Evolutionary conservation across 2,888 invertebrate genomes (phyloP), one percentile per base, ranked within the genome.

Genomic region (Horisme vitalbata): DNA sequence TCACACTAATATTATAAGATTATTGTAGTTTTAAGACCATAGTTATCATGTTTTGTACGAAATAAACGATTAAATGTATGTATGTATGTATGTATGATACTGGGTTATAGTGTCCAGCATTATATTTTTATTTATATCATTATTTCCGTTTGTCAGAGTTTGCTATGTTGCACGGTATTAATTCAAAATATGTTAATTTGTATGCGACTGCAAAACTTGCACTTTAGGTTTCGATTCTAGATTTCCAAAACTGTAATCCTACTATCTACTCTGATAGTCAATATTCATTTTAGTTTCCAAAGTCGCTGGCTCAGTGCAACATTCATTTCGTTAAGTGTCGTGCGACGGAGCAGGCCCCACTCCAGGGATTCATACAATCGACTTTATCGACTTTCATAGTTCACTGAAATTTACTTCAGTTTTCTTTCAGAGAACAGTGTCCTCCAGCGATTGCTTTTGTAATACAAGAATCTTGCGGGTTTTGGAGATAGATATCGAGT

Each of bases 391-490:
- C 63, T 60, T 55, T 63, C 65, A 55, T 59, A 68, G 67, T 67
- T 63, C n/a, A n/a, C n/a, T n/a, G n/a, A n/a, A n/a, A 65, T 74
- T 71, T 68, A 71, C 68, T 71, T 63, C 47, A 68, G 63, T 68
- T 71, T 69, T 64, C 63, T 63, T 62, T 58, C 39, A 44, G 51
- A 56, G 60, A 53, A 52, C 38, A 44, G 44, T 52, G 43, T 52
- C 48, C 26, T 47, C 20, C 32, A 28, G 28, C 31, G 45, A 55
- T 56, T 52, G 48, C 44, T 36, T 54, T 56, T 50, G 49, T 55
- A 46, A 51, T 45, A 47, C 32, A 49, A 49, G 37, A 20, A 34
- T 31, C 20, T 28, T 43, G 38, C 3, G 38, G 31, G 20, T 44
- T 43, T 38, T 34, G 28, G 36, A 23, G 23, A 23, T 9, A 41